Conservation (phyloP, 2,113 vertebrate genomes). For the Sminthopsis crassicaudata region DNA sequence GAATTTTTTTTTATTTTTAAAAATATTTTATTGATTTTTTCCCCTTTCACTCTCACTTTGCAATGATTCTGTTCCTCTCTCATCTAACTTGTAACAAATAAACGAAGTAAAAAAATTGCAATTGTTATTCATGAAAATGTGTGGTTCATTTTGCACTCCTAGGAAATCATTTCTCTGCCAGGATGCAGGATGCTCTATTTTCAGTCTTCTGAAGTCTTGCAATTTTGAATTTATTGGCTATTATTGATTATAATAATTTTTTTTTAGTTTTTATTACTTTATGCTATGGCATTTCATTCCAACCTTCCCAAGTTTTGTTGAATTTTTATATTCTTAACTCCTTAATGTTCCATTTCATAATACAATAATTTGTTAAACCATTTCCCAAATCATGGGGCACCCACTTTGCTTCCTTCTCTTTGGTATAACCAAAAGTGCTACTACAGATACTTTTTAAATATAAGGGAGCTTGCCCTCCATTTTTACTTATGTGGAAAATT, state of each 20-base stretch:
- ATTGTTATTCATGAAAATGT: too few relatives aligned
- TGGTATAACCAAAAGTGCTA: neutral
- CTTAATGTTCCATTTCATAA: neutral
- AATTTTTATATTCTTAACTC: neutral
- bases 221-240: too few relatives aligned
- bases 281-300: neutral
- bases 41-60: neutral
- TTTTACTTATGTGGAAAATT: too few relatives aligned
- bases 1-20: neutral
- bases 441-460: neutral
- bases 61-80: neutral
- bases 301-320: neutral
- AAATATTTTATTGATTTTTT: neutral
- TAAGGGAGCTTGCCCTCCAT: too few relatives aligned
- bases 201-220: too few relatives aligned
- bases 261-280: neutral
- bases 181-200: too few relatives aligned
- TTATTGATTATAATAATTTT: too few relatives aligned
- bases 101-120: neutral
- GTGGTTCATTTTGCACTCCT: too few relatives aligned
- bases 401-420: neutral
- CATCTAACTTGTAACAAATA: neutral
- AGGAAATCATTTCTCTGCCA: neutral
- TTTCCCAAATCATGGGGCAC: neutral
- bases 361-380: neutral